phyloP scores from a whole-genome alignment of 2,888 invertebrate genomes.

The Entomobrya proxima region DNA sequence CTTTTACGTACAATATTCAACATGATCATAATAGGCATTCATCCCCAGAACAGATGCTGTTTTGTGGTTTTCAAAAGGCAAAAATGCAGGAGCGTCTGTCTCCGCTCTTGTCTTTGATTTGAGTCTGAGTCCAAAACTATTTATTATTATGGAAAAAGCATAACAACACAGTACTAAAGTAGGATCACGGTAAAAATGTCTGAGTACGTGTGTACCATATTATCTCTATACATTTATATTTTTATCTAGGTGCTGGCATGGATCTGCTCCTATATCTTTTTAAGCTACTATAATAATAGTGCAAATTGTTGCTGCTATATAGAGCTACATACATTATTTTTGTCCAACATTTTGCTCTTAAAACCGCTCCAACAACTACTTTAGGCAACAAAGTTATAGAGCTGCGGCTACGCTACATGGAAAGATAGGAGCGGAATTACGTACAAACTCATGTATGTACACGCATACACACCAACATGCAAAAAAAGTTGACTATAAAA shows the following conservation, averaged over 20 bases:
- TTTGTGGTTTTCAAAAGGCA: conserved; percentile 40
- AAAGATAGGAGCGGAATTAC: neutral
- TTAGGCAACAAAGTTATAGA: conserved; percentile 42
- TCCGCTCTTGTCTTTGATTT: neutral
- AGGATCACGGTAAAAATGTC: neutral
- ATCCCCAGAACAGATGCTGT: conserved; percentile 44
- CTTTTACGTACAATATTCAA: conserved; percentile 14
- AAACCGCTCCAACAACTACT: conserved; percentile 30
- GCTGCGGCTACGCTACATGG: neutral
- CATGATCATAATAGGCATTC: conserved; percentile 25
- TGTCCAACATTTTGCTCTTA: conserved; percentile 36
- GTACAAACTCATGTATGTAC: conserved; percentile 1
- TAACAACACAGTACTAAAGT: neutral
- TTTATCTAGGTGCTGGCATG: neutral
- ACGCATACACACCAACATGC: neutral
- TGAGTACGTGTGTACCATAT: neutral
- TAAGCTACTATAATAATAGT: neutral
- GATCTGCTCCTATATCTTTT: too few relatives aligned
- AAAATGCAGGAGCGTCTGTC: conserved; percentile 54
- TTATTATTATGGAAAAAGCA: conserved; percentile 34
- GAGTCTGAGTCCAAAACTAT: conserved; percentile 35
- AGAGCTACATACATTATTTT: neutral
- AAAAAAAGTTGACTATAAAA: conserved; percentile 39
- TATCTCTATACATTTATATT: neutral
- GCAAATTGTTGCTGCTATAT: neutral